Conservation (phyloP, 1,140 invertebrate genomes). For the Temnothorax nylanderi region DNA sequence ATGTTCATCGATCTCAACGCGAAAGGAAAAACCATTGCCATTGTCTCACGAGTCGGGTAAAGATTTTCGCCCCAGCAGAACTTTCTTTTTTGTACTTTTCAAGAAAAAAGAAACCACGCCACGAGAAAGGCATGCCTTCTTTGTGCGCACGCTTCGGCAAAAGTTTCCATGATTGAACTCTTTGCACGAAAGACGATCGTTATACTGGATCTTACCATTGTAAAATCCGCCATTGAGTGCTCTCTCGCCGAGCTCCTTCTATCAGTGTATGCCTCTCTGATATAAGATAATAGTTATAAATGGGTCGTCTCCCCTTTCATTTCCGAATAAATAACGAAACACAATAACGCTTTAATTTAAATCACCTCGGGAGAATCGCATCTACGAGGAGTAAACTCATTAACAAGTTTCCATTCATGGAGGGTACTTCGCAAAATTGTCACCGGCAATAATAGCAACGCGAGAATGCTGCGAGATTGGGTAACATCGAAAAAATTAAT, state of each 20-base stretch:
- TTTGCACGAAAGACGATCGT: constrained; percentile 42
- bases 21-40: constrained; percentile 36
- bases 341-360: constrained; percentile 56
- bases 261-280: neutral
- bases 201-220: constrained; percentile 43
- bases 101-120: constrained; percentile 15
- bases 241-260: neutral
- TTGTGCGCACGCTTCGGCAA: constrained; percentile 26
- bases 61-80: constrained; percentile 46
- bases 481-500: constrained; percentile 33
- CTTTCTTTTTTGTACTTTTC: constrained; percentile 40
- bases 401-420: constrained; percentile 54
- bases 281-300: constrained; percentile 52
- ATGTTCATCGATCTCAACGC: constrained; percentile 46
- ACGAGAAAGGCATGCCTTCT: constrained; percentile 17
- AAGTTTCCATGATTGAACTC: constrained; percentile 51
- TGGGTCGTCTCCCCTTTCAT: constrained; percentile 23
- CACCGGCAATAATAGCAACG: constrained; percentile 12
- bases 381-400: constrained; percentile 46
- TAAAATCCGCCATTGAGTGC: constrained; percentile 49
- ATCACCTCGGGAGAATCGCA: constrained; percentile 33
- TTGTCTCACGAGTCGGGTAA: constrained; percentile 56
- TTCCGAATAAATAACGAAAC: constrained; percentile 48
- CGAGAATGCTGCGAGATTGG: constrained; percentile 11
- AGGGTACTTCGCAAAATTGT: constrained; percentile 35